A percentile compares a stretch with the other conserved stretches of the same genome.
phyloP scores from a whole-genome alignment of 2,113 vertebrate genomes.

The Raphicerus campestris region DNA sequence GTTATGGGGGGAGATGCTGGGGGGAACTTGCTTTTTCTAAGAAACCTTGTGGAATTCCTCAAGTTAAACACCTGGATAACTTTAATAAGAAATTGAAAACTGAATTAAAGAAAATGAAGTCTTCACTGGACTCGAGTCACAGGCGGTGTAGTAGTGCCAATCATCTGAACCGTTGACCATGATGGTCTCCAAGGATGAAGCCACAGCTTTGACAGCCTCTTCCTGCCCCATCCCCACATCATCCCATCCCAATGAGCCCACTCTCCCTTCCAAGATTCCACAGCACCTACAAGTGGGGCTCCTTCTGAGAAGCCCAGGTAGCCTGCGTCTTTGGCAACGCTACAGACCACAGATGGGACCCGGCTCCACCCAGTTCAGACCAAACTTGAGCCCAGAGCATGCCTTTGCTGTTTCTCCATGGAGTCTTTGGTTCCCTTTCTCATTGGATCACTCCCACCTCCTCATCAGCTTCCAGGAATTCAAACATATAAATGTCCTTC shows the following conservation, averaged over 20 bases:
- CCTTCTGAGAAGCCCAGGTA: background rate
- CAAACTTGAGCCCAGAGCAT: fast-evolving
- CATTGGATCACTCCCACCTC: background rate
- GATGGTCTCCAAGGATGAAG: background rate
- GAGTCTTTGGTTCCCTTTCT: background rate
- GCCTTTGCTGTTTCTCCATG: background rate
- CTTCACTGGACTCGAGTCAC: background rate
- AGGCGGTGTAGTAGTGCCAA: fast-evolving
- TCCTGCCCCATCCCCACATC: fast-evolving
- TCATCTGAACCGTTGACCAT: fast-evolving
- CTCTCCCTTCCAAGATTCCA: fast-evolving
- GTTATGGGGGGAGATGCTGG: background rate
- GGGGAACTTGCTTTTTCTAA: background rate
- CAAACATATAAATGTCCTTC: background rate
- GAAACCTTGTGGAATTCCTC: background rate
- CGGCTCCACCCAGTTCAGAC: background rate
- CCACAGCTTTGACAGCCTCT: background rate
- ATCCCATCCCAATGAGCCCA: fast-evolving
- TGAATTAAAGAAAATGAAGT: background rate
- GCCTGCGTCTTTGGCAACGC: fast-evolving
- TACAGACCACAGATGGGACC: background rate
- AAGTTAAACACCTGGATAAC: background rate
- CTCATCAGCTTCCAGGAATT: background rate
- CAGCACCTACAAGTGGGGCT: no score
- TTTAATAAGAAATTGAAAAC: background rate